A percentile compares a stretch with the other conserved stretches of the same genome.
These are phyloP conservation scores for Trichonephila clavata DNA, from an alignment of 1,140 invertebrate species.

Conservation along the genomic window DNA sequence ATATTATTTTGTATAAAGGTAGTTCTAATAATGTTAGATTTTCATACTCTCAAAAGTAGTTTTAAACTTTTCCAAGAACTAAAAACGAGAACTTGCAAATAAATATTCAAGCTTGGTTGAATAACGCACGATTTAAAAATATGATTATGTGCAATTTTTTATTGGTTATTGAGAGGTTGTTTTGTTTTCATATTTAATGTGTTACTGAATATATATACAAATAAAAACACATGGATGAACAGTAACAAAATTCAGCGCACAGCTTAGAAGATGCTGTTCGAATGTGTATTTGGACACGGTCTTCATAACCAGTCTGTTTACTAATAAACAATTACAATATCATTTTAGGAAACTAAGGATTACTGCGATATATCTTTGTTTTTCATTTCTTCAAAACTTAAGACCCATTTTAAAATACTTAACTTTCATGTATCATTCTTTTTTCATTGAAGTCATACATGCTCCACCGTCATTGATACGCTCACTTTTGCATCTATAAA, in stretches of 20 bases:
- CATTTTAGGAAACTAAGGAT: not conserved
- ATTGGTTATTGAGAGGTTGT: not conserved
- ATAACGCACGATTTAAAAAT: not conserved
- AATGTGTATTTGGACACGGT: not conserved
- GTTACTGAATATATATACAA: not conserved
- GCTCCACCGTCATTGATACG: not conserved
- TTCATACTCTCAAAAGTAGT: not conserved
- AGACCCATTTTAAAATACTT: not conserved
- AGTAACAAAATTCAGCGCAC: not conserved
- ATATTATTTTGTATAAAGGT: not conserved
- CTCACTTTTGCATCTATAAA: not conserved
- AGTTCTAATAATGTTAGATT: not conserved
- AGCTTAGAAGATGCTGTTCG: not conserved
- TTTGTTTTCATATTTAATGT: not conserved
- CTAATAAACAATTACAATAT: not conserved
- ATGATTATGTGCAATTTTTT: slow-evolving; percentile 10
- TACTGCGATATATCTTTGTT: not conserved
- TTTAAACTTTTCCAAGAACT: not conserved
- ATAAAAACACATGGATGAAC: not conserved
- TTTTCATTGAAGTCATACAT: not conserved
- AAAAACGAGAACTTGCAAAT: not conserved
- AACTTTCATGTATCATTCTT: not conserved
- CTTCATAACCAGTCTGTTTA: not conserved
- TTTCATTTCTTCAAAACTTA: not conserved
- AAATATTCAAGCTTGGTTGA: not conserved